phyloP scores from a whole-genome alignment of 2,113 vertebrate genomes.

The Fulica atra region DNA sequence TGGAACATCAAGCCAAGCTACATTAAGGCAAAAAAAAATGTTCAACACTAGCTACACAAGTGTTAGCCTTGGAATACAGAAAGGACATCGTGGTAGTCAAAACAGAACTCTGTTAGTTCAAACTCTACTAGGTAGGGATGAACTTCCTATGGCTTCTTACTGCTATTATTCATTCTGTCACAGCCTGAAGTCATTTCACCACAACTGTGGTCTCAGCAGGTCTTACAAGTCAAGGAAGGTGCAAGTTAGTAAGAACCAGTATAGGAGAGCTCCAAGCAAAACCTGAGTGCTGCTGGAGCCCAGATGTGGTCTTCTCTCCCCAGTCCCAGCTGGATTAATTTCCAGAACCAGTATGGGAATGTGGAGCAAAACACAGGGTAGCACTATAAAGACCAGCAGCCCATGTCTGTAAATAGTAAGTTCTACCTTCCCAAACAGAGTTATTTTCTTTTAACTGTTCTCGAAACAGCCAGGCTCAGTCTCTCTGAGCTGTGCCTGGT shows the following conservation, averaged over 20 bases:
- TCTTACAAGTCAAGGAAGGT: background rate
- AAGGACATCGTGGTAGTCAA: background rate
- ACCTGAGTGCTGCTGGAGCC: background rate
- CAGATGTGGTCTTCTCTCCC: background rate
- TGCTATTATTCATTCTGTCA: background rate
- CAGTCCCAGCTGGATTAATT: background rate
- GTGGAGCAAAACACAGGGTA: background rate
- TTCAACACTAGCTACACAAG: background rate
- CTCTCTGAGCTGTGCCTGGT: background rate
- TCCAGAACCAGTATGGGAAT: background rate
- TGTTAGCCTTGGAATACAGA: background rate
- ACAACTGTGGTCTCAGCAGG: background rate
- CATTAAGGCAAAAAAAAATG: background rate
- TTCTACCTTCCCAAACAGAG: background rate
- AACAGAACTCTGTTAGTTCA: constrained; percentile 2
- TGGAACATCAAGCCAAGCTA: background rate
- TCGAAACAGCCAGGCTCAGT: background rate
- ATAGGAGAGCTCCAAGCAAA: background rate
- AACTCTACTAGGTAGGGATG: background rate
- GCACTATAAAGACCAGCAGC: background rate
- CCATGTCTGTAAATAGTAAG: background rate
- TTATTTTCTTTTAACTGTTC: background rate
- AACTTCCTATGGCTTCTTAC: background rate
- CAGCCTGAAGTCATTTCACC: background rate
- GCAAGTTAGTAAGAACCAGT: background rate